Evolutionary conservation across 2,797 vertebrate genomes (phyloP).

Genomic region (Petrocephalus schoutedeni): DNA sequence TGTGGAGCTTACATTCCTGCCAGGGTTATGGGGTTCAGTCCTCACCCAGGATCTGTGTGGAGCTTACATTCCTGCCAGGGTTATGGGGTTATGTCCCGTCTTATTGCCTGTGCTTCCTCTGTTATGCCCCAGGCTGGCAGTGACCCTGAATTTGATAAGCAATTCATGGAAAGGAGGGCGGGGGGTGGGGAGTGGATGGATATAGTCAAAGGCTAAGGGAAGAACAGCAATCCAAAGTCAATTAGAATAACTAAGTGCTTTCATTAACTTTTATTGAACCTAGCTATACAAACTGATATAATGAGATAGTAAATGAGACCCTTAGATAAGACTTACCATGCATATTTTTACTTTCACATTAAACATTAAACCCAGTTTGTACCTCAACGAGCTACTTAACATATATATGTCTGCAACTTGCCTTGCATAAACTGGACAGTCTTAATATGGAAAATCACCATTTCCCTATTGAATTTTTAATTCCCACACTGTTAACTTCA

Average conservation of each 20-base stretch:
- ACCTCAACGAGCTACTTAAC: neutral
- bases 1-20: neutral
- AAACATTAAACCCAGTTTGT: neutral
- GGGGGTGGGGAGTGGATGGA: too few relatives aligned
- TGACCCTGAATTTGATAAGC: slow-evolving; percentile 4
- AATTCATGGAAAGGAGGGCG: neutral
- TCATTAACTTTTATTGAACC: neutral
- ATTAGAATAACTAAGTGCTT: neutral
- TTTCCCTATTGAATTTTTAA: neutral
- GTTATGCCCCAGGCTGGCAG: neutral
- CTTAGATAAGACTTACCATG: neutral
- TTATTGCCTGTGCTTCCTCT: neutral
- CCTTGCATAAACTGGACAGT: neutral
- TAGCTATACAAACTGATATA: neutral
- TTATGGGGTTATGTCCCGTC: neutral
- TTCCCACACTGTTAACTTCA: neutral
- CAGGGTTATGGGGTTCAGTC: neutral
- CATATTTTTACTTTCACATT: neutral
- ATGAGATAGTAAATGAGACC: neutral
- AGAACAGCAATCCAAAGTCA: neutral
- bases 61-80: neutral
- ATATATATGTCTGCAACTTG: neutral
- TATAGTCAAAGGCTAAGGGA: neutral
- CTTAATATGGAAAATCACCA: neutral
- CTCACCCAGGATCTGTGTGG: neutral